These are phyloP conservation scores for Cephalopterus ornatus DNA, from an alignment of 2,113 vertebrate species.

Conservation along the genomic window DNA sequence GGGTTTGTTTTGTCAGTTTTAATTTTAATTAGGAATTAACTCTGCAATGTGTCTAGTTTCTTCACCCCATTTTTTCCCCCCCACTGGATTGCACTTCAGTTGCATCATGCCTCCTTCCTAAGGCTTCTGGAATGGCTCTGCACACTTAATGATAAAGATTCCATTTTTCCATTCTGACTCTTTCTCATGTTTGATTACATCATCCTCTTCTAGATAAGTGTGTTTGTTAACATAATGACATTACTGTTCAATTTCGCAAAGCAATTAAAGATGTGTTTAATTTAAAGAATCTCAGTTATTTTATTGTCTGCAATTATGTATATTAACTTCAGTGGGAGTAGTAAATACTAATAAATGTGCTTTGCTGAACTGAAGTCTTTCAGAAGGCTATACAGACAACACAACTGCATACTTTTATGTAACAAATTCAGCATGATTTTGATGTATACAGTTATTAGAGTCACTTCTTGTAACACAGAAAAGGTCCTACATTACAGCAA, in stretches of 20 bases:
- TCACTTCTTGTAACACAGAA: not conserved
- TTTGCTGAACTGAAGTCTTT: not conserved
- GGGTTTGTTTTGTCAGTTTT: constrained; percentile 50
- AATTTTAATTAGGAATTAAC: constrained; percentile 52
- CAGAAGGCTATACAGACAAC: not conserved
- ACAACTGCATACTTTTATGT: not conserved
- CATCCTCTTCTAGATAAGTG: not conserved
- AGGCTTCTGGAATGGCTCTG: not conserved
- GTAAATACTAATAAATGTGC: constrained; percentile 30
- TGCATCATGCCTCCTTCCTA: not conserved
- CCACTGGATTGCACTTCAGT: not conserved
- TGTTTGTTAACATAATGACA: constrained; percentile 39
- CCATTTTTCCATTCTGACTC: not conserved
- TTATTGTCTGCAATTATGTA: constrained; percentile 29
- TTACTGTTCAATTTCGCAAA: not conserved
- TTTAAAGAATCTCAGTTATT: constrained; percentile 23
- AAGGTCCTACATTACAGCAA: not conserved
- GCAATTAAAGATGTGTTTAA: constrained; percentile 40
- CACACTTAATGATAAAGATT: not conserved
- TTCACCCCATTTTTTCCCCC: not conserved
- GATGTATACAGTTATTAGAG: not conserved
- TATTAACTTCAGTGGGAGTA: constrained; percentile 17
- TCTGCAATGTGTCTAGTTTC: not conserved
- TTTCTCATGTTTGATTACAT: constrained; percentile 19
- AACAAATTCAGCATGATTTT: not conserved